phyloP scores from a whole-genome alignment of 2,797 vertebrate genomes.

The Apogon talboti region DNA sequence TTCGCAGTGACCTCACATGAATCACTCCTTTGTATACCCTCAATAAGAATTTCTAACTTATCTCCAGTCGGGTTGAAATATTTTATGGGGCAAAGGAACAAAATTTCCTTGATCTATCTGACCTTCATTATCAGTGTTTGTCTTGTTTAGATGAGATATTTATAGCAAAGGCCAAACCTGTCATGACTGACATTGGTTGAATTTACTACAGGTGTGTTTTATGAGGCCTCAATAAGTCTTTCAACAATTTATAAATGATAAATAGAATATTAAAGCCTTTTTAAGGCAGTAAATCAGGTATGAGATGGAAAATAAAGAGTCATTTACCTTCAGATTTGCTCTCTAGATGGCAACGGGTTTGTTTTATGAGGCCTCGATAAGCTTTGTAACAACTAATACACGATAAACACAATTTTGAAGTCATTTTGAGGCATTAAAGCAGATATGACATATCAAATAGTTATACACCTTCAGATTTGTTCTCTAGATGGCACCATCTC shows the following conservation, averaged over 20 bases:
- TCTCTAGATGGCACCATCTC: too few species aligned
- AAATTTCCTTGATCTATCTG: conserved; percentile 66
- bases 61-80: conserved; percentile 62
- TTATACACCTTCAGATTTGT: too few species aligned
- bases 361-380: too few species aligned
- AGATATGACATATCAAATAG: too few species aligned
- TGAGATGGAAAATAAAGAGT: background rate
- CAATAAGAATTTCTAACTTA: conserved; percentile 67
- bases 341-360: too few species aligned
- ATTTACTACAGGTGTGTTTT: conserved; percentile 6
- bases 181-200: conserved; percentile 14
- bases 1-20: conserved; percentile 69
- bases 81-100: conserved; percentile 48
- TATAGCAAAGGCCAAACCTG: background rate
- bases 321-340: too few species aligned
- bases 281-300: background rate
- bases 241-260: background rate
- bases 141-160: conserved; percentile 64
- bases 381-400: too few species aligned
- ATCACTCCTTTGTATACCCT: conserved; percentile 72
- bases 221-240: background rate
- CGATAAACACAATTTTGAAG: too few species aligned
- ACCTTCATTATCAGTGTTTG: conserved; percentile 74
- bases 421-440: too few species aligned
- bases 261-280: background rate